Conservation (phyloP, 2,888 invertebrate genomes). For the Pardosa pseudoannulata region DNA sequence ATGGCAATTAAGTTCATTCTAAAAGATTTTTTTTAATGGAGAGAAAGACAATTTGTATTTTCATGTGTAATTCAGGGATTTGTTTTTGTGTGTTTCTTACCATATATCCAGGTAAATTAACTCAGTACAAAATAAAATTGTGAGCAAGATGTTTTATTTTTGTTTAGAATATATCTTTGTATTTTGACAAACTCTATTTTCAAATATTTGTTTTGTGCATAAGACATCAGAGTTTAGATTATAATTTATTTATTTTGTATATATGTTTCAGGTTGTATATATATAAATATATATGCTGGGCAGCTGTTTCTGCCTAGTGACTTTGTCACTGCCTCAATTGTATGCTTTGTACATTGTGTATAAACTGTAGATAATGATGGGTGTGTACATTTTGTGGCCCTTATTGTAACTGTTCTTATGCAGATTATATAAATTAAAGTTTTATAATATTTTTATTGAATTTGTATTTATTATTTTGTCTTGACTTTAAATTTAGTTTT, state of each 20-base stretch:
- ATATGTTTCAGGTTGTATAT: conserved; percentile 36
- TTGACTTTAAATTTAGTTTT: too few relatives aligned
- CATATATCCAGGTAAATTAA: conserved; percentile 21
- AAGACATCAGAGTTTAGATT: conserved; percentile 32
- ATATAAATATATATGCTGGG: conserved; percentile 42
- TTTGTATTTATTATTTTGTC: neutral
- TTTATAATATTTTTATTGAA: conserved; percentile 58
- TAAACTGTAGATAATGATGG: conserved; percentile 45
- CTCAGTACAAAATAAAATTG: conserved; percentile 38
- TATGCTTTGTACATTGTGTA: conserved; percentile 49
- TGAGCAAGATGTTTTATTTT: neutral
- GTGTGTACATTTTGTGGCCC: conserved; percentile 44
- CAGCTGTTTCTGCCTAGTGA: conserved; percentile 24
- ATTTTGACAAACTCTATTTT: conserved; percentile 50
- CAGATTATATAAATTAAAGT: conserved; percentile 57
- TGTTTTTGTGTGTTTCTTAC: conserved; percentile 43
- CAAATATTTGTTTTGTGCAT: conserved; percentile 25
- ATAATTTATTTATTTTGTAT: conserved; percentile 63
- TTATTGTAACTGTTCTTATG: conserved; percentile 30
- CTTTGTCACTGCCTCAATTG: conserved; percentile 33
- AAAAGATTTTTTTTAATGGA: too few relatives aligned
- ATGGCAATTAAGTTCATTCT: too few relatives aligned
- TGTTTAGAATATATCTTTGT: conserved; percentile 23
- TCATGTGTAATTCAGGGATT: conserved; percentile 53
- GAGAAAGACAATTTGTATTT: conserved; percentile 11